Conservation (phyloP, 2,797 vertebrate genomes). For the Numenius phaeopus region DNA sequence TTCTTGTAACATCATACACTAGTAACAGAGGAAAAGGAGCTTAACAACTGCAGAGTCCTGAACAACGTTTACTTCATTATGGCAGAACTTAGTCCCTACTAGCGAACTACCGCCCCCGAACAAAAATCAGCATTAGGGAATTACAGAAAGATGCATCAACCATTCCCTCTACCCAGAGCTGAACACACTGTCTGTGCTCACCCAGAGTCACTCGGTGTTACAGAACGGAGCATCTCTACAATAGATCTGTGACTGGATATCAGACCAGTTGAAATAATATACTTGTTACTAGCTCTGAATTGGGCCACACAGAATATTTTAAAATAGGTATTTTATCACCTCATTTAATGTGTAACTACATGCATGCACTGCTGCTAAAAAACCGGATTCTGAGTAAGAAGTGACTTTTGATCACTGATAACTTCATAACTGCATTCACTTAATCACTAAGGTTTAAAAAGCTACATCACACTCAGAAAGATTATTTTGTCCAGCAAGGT, state of each 20-base stretch:
- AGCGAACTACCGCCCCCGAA: not conserved
- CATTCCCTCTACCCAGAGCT: not conserved
- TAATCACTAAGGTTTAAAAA: not conserved
- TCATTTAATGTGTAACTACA: not conserved
- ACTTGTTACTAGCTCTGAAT: not conserved
- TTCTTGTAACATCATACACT: conserved; percentile 74
- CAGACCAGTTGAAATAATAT: not conserved
- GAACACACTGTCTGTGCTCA: not conserved
- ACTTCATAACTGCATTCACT: not conserved
- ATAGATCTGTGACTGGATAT: not conserved
- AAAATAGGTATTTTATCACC: not conserved
- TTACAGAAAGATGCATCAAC: not conserved
- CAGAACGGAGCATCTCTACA: not conserved
- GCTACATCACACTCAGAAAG: not conserved
- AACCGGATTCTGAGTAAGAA: not conserved
- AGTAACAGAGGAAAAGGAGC: not conserved
- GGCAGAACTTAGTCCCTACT: not conserved
- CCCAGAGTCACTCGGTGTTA: not conserved
- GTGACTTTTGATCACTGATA: not conserved
- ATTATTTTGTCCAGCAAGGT: not conserved
- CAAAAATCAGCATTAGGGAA: not conserved
- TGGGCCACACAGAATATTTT: not conserved
- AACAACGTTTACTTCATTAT: not conserved
- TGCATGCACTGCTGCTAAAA: not conserved
- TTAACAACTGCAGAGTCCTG: not conserved